Conservation (phyloP, 2,113 vertebrate species). For the Spermophilus dauricus region DNA sequence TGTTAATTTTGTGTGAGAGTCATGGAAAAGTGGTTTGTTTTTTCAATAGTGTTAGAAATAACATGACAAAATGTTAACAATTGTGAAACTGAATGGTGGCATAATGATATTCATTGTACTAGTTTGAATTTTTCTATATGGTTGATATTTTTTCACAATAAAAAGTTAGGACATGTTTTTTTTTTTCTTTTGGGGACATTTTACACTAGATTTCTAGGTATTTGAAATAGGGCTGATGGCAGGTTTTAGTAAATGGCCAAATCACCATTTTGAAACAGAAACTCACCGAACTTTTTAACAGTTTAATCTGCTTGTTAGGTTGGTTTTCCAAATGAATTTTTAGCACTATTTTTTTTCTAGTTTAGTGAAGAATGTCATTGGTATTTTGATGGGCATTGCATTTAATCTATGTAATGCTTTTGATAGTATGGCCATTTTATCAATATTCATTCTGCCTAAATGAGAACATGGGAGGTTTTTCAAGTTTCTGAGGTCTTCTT, state of each 20-base stretch:
- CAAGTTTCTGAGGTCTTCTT: too few species aligned
- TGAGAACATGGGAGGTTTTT: too few species aligned
- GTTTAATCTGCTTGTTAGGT: slow-evolving; percentile 49
- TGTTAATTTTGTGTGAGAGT: not conserved
- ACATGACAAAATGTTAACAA: slow-evolving; percentile 36
- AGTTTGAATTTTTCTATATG: slow-evolving; percentile 36
- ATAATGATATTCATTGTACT: slow-evolving; percentile 35
- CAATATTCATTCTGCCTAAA: too few species aligned
- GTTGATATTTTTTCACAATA: slow-evolving; percentile 54
- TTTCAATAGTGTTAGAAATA: not conserved
- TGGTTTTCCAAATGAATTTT: not conserved
- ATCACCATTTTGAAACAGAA: slow-evolving; percentile 25
- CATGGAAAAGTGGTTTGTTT: not conserved
- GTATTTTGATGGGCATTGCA: too few species aligned
- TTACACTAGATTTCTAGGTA: slow-evolving; percentile 21
- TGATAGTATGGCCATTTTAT: too few species aligned
- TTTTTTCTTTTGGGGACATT: not conserved
- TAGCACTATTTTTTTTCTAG: too few species aligned
- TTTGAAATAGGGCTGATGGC: not conserved
- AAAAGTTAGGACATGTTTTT: not conserved
- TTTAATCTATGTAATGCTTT: too few species aligned
- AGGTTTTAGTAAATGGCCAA: slow-evolving; percentile 5
- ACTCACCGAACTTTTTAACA: slow-evolving; percentile 43
- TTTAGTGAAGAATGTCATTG: too few species aligned
- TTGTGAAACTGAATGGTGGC: not conserved